Base-by-base conservation (phyloP, 2,888 invertebrate species). In the Drosophila mayaguana region DNA sequence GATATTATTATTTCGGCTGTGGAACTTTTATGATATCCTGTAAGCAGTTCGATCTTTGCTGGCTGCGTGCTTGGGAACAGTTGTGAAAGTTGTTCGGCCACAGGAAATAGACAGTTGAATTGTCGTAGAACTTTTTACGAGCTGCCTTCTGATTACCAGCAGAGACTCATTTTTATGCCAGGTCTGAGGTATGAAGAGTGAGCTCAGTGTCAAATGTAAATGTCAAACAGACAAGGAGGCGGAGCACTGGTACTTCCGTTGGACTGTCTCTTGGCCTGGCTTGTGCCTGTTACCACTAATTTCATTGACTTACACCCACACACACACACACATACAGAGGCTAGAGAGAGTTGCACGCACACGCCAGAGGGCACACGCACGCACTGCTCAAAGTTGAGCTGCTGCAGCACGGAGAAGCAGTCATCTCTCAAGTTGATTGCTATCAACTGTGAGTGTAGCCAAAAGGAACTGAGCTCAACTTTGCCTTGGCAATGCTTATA, bases 401-500 rank as follows among this genome's bases (percentile, higher is more conserved):
- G 63, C 67, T 72, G 73, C 73, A 67, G 25, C 50, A 6, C 9
- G 51, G 22, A 34, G 51, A 55, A 64, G 57, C 68, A 64, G 57
- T 57, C 76, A 65, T 77, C 74, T 63, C 57, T 63, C 71, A 71
- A 61, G 48, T 63, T 78, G 79, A 78, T 78, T 78, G 72, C 78
- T 64, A 78, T 78, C 78, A 63, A 63, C 67, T 63, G 63, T 36
- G 36, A 68, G 69, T 48, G 60, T 46, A 25, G 54, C 64, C 51
- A 45, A 68, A 64, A 36, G 43, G 36, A 64, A 20, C 36, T 38
- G 43, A 65, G 57, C 40, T 70, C 51, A 84, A 82, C 78, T 84
- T 84, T 74, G 59, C 54, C 48, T 54, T 40, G 50, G 57, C 83
- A 74, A 73, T 77, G 78, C 78, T 88, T 88, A 86, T 90, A 90